Base-by-base conservation (phyloP, 2,888 invertebrate genomes). In the Megastigmus dorsalis region DNA sequence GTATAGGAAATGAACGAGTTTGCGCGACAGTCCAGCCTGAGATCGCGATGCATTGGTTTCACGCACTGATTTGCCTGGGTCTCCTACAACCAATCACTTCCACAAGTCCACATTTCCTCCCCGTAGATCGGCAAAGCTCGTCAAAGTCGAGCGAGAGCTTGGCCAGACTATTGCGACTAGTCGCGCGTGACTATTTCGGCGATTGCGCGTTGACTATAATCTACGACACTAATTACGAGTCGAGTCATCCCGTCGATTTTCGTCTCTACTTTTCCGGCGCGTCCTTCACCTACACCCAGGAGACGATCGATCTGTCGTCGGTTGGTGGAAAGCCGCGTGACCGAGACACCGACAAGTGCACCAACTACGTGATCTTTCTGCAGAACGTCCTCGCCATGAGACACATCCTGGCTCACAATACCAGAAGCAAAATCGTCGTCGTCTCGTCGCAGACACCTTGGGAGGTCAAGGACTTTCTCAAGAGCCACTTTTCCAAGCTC, bases 381-480 rank as follows among this genome's bases (percentile, higher is more conserved):
- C 89, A 90, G 18, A 92, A 94, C 82, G 91, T 93, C 0, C 89
- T 90, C 84, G 89, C 88, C 79, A 90, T 91, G 65, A 89, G 90
- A 5, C 88, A 90, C 57, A 89, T 93, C 36, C 87, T 94, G 59
- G 92, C 92, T 0, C 90, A 92, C 65, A 92, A 93, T 82, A 90
- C 90, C 1, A 87, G 89, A 0, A 92, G 91, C 78, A 92, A 91
- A 82, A 92, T 95, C 0, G 89, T 95, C 0, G 85, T 95, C 0
- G 89, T 94, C 0, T 91, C 94, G 0, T 89, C 91, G 80, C 93
- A 94, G 1, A 92, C 94, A 0, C 93, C 93, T 81, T 95, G 94
- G 94, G 91, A 92, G 28, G 91, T 95, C 0, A 91, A 92, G 70
- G 93, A 94, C 81, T 95, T 93, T 88, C 84, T 95, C 18, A 88